These are phyloP conservation scores for Crotalus tigris DNA, from an alignment of 2,113 vertebrate genomes.

Conservation along the genomic window DNA sequence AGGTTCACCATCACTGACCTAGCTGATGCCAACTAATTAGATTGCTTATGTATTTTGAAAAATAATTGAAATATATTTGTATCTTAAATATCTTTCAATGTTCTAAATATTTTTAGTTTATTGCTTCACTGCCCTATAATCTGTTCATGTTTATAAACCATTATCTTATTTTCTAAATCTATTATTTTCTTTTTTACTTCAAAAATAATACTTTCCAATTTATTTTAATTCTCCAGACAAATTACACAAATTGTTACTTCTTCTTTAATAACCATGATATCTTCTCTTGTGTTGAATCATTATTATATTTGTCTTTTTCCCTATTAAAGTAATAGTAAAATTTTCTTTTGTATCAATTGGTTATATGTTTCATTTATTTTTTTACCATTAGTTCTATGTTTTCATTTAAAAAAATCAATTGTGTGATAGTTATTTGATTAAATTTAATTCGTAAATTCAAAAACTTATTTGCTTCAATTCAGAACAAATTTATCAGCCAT, in stretches of 20 bases:
- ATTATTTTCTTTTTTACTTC: constrained; percentile 1
- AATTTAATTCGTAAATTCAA: background rate
- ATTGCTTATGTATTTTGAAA: background rate
- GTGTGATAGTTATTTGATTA: background rate
- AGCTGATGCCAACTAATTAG: too few relatives aligned
- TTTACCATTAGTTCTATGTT: constrained; percentile 6
- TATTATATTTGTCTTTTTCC: background rate
- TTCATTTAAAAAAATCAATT: constrained; percentile 10
- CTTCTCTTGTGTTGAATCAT: background rate
- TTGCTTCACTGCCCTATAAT: background rate
- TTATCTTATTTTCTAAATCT: background rate
- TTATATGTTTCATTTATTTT: constrained; percentile 20
- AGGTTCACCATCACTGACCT: background rate
- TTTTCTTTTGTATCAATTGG: background rate
- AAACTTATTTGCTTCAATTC: background rate
- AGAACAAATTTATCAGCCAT: background rate
- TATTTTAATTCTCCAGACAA: background rate
- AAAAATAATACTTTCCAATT: background rate
- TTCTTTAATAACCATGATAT: background rate
- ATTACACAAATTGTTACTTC: background rate
- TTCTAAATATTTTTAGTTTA: background rate
- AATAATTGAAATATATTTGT: background rate
- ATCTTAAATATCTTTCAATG: background rate
- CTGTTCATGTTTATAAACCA: background rate
- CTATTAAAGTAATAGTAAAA: background rate